Conservation (phyloP, 2,797 vertebrate species). For the Crenichthys baileyi region DNA sequence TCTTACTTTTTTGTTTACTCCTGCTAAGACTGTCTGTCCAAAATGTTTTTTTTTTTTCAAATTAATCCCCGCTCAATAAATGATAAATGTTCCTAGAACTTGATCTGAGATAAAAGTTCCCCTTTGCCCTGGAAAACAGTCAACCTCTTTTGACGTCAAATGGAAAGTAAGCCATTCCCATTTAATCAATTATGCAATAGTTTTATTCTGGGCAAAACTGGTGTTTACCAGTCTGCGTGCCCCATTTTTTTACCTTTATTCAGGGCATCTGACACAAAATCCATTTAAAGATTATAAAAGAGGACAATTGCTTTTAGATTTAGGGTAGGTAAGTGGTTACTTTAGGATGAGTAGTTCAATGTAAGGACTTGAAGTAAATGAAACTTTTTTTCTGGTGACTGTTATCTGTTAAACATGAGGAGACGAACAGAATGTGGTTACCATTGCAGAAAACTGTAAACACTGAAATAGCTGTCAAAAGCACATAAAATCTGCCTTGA, state of each 20-base stretch:
- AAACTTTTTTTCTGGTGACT: neutral
- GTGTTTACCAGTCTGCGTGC: conserved; percentile 62
- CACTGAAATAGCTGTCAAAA: neutral
- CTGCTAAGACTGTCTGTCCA: neutral
- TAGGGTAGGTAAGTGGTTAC: neutral
- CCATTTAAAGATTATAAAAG: conserved; percentile 37
- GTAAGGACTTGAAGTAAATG: neutral
- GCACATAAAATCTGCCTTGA: neutral
- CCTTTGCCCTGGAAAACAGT: conserved; percentile 33
- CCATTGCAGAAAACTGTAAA: neutral
- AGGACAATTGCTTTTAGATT: conserved; percentile 24
- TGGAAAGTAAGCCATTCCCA: conserved; percentile 52
- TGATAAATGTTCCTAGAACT: conserved; percentile 15
- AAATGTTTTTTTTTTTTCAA: neutral
- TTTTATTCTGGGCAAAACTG: conserved; percentile 65
- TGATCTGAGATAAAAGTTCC: conserved; percentile 23
- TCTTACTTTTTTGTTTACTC: neutral
- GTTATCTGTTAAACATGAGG: neutral
- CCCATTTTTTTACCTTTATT: conserved; percentile 65
- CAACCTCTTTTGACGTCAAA: conserved; percentile 49
- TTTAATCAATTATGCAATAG: conserved; percentile 71
- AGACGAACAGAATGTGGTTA: neutral
- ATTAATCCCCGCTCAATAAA: neutral
- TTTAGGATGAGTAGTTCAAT: neutral
- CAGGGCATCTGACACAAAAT: conserved; percentile 53